Base-by-base conservation (phyloP, 2,888 invertebrate genomes). In the Clivina fossor region DNA sequence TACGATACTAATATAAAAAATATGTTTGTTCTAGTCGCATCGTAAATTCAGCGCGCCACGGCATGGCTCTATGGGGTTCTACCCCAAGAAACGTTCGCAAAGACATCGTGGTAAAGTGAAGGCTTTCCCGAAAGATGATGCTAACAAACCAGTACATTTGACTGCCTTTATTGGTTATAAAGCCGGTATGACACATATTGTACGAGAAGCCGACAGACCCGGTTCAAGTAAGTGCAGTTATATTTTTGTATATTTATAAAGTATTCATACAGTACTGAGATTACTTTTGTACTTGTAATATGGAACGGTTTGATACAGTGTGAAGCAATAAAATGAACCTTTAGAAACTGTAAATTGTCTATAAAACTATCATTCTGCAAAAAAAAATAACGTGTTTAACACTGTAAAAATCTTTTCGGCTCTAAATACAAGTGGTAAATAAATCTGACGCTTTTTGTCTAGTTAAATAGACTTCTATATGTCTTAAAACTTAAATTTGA, bases 41-140 rank as follows among this genome's bases (percentile, higher is more conserved):
- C 88, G 99, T 74, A 99, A 99, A 77, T 99, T 99, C 78, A 97
- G 96, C 72, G 98, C 98, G 37, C 99, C 99, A 68, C 92, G 99
- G 67, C 99, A 99, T 85, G 99, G 99, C 69, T 98, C 97, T 54
- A 95, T 99, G 93, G 98, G 97, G 67, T 99, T 99, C 84, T 91
- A 97, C 78, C 99, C 99, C 70, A 98, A 97, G 80, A 99, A 99
- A 79, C 85, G 99, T 66, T 90, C 94, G n/a, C 85, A 85, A 64
- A 88, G 96, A 71, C 96, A 96, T 81, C 91, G 97, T 79, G 99
- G 99, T 68, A 98, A 97, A 78, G 93, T 95, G 62, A 99, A 99
- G 93, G 93, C 98, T 53, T 99, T 98, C 83, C 99, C 99, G 24
- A 97, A 92, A 74, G 99, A 99, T 85, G 96, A 99, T 74, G 80